Evolutionary conservation across 2,888 invertebrate species (phyloP).

Genomic region (Andrena flavipes): DNA sequence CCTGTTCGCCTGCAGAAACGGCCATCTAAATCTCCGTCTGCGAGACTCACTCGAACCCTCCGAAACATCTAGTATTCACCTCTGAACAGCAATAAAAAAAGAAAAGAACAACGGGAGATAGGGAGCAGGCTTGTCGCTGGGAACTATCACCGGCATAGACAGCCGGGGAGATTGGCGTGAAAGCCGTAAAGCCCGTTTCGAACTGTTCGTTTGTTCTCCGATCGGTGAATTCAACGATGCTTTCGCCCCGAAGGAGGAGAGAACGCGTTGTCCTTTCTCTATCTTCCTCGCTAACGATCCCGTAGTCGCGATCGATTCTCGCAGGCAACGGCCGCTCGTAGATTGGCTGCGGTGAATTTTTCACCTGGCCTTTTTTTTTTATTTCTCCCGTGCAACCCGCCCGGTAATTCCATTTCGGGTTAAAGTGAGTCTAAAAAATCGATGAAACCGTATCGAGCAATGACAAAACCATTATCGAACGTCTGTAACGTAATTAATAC

Average conservation of each 20-base stretch:
- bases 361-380: constrained; percentile 1
- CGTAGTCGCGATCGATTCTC: constrained; percentile 29
- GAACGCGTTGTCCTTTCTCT: not conserved
- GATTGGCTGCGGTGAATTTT: constrained; percentile 45
- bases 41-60: not conserved
- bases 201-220: constrained; percentile 65
- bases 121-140: constrained; percentile 37
- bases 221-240: constrained; percentile 58
- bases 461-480: constrained; percentile 30
- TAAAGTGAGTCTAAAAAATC: constrained; percentile 26
- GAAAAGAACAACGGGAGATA: not conserved
- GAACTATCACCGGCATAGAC: constrained; percentile 49
- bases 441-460: constrained; percentile 8
- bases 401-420: constrained; percentile 15
- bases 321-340: not conserved
- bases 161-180: constrained; percentile 60
- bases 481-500: constrained; percentile 38
- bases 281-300: constrained; percentile 32
- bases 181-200: constrained; percentile 59
- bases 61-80: constrained; percentile 18
- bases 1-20: not conserved
- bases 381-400: not conserved
- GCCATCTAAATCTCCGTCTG: not conserved
- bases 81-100: not conserved
- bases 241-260: constrained; percentile 36